phyloP scores from a whole-genome alignment of 1,140 invertebrate genomes.

The Nephila pilipes region DNA sequence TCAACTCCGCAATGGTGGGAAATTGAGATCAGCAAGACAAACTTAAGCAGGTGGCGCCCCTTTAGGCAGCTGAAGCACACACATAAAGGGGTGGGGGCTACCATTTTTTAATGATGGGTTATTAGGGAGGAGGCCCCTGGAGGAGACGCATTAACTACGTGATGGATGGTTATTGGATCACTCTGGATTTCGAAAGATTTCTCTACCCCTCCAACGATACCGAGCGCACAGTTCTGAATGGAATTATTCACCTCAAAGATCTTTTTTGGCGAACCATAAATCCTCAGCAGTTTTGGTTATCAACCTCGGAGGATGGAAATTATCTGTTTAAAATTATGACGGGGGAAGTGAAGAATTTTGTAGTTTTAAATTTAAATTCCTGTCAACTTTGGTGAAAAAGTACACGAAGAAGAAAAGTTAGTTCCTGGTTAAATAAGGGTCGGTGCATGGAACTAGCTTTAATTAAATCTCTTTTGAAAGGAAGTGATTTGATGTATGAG shows the following conservation, averaged over 20 bases:
- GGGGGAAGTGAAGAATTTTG: neutral
- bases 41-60: neutral
- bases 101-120: conserved; percentile 62
- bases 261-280: neutral
- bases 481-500: no score
- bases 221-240: neutral
- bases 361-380: neutral
- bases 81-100: neutral
- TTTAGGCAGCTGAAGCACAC: neutral
- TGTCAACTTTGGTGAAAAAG: neutral
- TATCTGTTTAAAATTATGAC: neutral
- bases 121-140: conserved; percentile 29
- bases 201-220: neutral
- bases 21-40: neutral
- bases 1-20: neutral
- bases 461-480: no score
- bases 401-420: no score
- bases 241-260: neutral
- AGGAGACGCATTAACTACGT: conserved; percentile 19
- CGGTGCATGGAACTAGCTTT: no score
- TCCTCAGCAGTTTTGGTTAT: neutral
- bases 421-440: no score
- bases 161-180: conserved; percentile 39
- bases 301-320: neutral
- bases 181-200: conserved; percentile 1